Conservation (phyloP, 2,797 vertebrate species). For the Lepilemur ruficaudatus region DNA sequence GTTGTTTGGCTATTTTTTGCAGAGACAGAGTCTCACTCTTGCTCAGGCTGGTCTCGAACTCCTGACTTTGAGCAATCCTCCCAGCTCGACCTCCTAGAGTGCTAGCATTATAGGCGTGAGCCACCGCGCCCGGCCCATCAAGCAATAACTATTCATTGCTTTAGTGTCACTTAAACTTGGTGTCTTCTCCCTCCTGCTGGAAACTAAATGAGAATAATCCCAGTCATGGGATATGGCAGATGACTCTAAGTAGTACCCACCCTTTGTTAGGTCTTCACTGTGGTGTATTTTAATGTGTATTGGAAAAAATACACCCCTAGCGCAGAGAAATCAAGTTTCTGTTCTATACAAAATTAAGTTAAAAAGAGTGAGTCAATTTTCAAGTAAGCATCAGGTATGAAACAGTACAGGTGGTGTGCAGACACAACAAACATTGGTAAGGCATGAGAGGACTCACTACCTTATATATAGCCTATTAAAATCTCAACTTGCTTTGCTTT, state of each 20-base stretch:
- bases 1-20: too few species aligned
- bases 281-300: not conserved
- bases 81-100: too few species aligned
- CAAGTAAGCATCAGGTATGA: not conserved
- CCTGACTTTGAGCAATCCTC: too few species aligned
- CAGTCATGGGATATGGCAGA: accelerated
- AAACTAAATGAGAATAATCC: not conserved
- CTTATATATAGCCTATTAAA: not conserved
- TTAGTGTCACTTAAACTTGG: not conserved
- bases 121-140: not conserved
- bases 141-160: accelerated
- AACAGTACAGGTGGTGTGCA: not conserved
- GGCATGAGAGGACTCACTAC: not conserved
- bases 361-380: not conserved
- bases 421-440: not conserved
- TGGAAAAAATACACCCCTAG: not conserved
- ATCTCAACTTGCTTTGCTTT: not conserved
- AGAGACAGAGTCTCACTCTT: too few species aligned
- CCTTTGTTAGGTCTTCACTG: not conserved
- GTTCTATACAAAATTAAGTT: not conserved
- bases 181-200: not conserved
- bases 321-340: not conserved
- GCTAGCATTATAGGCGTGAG: too few species aligned
- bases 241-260: not conserved
- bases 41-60: too few species aligned